Percentiles rank a stretch among this genome's conserved stretches.
Conservation (phyloP, 1,140 invertebrate species). For the Drosophila ercepeae region DNA sequence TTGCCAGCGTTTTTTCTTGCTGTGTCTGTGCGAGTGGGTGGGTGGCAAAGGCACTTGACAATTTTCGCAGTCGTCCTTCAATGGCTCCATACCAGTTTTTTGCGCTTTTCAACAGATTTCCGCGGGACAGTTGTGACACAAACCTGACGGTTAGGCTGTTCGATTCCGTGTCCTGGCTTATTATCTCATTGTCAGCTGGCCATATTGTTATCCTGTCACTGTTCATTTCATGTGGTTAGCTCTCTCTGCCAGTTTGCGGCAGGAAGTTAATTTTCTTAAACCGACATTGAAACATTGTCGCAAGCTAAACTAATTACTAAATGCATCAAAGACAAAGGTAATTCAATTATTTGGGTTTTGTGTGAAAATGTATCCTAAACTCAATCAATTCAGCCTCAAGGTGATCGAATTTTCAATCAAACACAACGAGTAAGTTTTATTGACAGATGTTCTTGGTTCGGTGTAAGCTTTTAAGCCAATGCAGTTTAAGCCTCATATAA, state of each 20-base stretch:
- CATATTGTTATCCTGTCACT: background rate
- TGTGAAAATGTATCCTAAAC: constrained; percentile 23
- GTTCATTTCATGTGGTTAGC: background rate
- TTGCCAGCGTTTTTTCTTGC: constrained; percentile 42
- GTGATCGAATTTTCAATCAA: background rate
- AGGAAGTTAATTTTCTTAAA: constrained; percentile 3
- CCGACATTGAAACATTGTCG: constrained; percentile 3
- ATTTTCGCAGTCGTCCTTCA: constrained; percentile 50
- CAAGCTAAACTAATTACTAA: constrained; percentile 37
- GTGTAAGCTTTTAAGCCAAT: background rate
- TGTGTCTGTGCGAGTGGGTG: background rate
- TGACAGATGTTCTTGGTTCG: constrained; percentile 20
- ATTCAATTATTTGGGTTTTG: constrained; percentile 47
- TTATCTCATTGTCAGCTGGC: constrained; percentile 12
- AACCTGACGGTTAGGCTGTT: constrained; percentile 12
- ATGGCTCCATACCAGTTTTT: constrained; percentile 35
- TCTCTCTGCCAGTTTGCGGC: background rate
- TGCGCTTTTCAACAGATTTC: constrained; percentile 57
- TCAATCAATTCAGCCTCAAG: constrained; percentile 39
- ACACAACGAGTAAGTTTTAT: background rate
- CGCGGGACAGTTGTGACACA: constrained; percentile 36
- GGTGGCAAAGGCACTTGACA: constrained; percentile 48
- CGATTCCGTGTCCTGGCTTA: constrained; percentile 21
- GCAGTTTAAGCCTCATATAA: background rate
- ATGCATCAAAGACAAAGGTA: constrained; percentile 22